Evolutionary conservation across 1,140 invertebrate genomes (phyloP).

Genomic region (Paracyclopina nana): DNA sequence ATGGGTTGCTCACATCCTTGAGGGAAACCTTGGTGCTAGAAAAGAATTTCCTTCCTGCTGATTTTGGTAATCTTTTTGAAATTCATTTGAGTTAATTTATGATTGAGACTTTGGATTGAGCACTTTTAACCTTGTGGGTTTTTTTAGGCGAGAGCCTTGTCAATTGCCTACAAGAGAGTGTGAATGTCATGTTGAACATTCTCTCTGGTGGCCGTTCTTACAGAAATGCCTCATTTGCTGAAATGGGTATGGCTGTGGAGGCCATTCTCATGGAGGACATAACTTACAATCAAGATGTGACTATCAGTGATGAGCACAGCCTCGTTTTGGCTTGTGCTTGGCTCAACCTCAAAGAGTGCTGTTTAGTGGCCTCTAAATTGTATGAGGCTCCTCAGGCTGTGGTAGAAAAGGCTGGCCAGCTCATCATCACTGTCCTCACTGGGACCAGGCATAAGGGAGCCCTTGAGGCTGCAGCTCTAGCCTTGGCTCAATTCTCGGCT

Average conservation of each 20-base stretch:
- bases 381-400: too few relatives aligned
- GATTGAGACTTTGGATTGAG: too few relatives aligned
- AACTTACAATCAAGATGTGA: neutral
- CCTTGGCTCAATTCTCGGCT: too few relatives aligned
- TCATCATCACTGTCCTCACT: neutral
- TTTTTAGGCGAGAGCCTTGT: too few relatives aligned
- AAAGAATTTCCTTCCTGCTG: too few relatives aligned
- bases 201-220: too few relatives aligned
- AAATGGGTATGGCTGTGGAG: neutral
- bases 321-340: neutral
- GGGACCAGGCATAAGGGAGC: neutral
- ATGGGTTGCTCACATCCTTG: neutral
- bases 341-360: neutral
- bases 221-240: neutral
- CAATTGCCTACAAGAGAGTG: too few relatives aligned
- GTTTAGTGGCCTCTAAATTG: neutral
- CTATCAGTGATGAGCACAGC: neutral
- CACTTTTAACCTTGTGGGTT: too few relatives aligned
- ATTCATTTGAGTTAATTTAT: too few relatives aligned
- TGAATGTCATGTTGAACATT: too few relatives aligned
- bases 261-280: neutral
- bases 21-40: too few relatives aligned
- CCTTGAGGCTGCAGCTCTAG: neutral
- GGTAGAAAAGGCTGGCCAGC: neutral
- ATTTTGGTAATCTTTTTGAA: too few relatives aligned